Evolutionary conservation across 1,140 invertebrate genomes (phyloP).

Genomic region (Apis cerana): DNA sequence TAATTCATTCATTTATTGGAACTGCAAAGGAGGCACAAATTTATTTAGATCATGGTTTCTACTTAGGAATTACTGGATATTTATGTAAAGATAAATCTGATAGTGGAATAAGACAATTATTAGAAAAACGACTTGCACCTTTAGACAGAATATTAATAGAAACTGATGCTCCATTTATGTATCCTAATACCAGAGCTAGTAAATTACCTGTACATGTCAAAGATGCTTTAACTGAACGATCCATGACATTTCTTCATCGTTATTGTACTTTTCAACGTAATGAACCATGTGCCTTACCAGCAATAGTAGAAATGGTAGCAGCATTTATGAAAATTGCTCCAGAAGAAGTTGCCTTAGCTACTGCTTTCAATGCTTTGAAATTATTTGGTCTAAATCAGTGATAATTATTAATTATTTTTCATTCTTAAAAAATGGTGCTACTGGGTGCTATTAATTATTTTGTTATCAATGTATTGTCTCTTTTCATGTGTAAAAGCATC

Average conservation of each 20-base stretch:
- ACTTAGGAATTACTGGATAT: constrained; percentile 93
- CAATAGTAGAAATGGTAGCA: constrained; percentile 96
- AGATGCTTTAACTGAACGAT: constrained; percentile 92
- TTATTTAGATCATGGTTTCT: constrained; percentile 94
- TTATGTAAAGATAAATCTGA: constrained; percentile 97
- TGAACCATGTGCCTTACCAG: constrained; percentile 96
- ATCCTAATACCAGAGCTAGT: constrained; percentile 95
- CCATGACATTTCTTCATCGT: constrained; percentile 85
- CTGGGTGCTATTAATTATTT: constrained; percentile 52
- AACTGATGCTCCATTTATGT: constrained; percentile 98
- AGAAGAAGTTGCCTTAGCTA: constrained; percentile 95
- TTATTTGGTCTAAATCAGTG: constrained; percentile 93
- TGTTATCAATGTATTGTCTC: constrained; percentile 17
- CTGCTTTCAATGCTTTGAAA: constrained; percentile 96
- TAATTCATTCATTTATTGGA: constrained; percentile 98
- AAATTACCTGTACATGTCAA: constrained; percentile 94
- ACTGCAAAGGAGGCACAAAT: constrained; percentile 90
- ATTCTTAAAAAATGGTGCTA: constrained; percentile 52
- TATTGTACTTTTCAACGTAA: constrained; percentile 98
- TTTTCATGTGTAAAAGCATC: constrained; percentile 15
- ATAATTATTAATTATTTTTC: constrained; percentile 81
- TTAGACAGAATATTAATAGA: constrained; percentile 93
- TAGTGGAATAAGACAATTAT: constrained; percentile 90
- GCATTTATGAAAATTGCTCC: constrained; percentile 93
- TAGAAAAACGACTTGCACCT: constrained; percentile 90